Base-by-base conservation (phyloP, 2,888 invertebrate species). In the Lepeophtheirus nordmannii region DNA sequence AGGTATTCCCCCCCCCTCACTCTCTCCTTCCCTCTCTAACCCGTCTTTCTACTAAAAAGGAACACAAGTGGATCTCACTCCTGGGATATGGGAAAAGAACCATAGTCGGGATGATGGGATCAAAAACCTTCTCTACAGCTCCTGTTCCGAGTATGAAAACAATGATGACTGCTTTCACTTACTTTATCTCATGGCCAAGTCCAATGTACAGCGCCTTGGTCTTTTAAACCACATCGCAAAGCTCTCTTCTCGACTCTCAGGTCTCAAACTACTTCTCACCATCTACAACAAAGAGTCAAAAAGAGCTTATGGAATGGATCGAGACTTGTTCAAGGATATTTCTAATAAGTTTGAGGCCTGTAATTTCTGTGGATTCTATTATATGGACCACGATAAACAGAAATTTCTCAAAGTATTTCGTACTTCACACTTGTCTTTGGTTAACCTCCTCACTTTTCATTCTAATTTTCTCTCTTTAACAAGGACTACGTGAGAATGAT, bases 401-500 rank as follows among this genome's bases (percentile, higher is more conserved):
- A 46, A 46, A 17, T 46, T 46, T 46, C 17, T 46, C n/a, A 46
- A 46, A 17, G 53, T 46, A 46, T 46, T 46, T n/a, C 3, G 2
- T 41, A 41, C 14, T 41, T 41, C 14, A 8, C 2, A 46, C 53
- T 46, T 46, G 17, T 46, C 2, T 14, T 46, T 46, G 14, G 1
- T 5, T 46, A 46, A 5, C 1, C 8, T 5, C 2, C 2, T 46
- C 1, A n/a, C 53, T 46, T 2, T 46, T 46, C 8, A 8, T 17
- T 46, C 53, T 46, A 46, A 46, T 17, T 46, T 46, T 46, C 1
- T 46, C 17, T 46, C 8, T 46, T 46, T 14, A 7, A 30, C 30
- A 46, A 46, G 53, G 53, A 46, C 53, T 46, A 46, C 8, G 53
- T 46, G 14, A 14, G 53, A n/a, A 46, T 46, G 53, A 46, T 46